Base-by-base conservation (phyloP, 2,888 invertebrate genomes). In the Brenthis daphne region DNA sequence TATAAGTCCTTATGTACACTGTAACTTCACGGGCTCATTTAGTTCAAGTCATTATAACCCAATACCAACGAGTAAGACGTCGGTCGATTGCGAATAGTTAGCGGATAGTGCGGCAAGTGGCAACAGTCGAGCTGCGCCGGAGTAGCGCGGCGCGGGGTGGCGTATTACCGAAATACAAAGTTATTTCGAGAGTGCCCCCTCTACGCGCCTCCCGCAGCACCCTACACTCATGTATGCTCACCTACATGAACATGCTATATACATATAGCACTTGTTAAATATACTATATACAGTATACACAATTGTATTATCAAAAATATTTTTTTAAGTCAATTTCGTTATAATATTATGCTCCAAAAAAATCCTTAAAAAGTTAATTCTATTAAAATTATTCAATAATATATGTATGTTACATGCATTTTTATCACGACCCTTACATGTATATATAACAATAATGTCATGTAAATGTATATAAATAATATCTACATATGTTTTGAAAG, bases 71-170 rank as follows among this genome's bases (percentile, higher is more conserved):
- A 94, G 95, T 96, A 96, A 97, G 96, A 96, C 96, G 97, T 97
- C 96, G 96, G 96, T 97, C 96, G 97, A 96, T 96, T 96, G 96
- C 96, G 96, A 96, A 96, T 96, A 95, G 96, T 95, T 95, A 96
- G 96, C 96, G 96, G 96, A 96, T 96, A 96, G 96, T 96, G 95
- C 93, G 84, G 37, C 37, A 43, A 43, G 37, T 43, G 37, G 37
- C 37, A 37, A 37, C 37, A 37, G 8, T 1, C 8, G 82, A 76
- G 83, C 79, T 64, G 58, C 51, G 68, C 57, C 43, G 82, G 78
- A 84, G 84, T 84, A 82, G 82, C 82, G 85, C 79, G 80, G 79
- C 84, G 84, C 84, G 79, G 84, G 84, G 84, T 85, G 83, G 82
- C 81, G 85, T 78, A 80, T 85, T 88, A 88, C 90, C 89, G 86